Evolutionary conservation across 2,113 vertebrate genomes (phyloP), one percentile per base, ranked within the genome.

Genomic region (Melanostigma gelatinosum): DNA sequence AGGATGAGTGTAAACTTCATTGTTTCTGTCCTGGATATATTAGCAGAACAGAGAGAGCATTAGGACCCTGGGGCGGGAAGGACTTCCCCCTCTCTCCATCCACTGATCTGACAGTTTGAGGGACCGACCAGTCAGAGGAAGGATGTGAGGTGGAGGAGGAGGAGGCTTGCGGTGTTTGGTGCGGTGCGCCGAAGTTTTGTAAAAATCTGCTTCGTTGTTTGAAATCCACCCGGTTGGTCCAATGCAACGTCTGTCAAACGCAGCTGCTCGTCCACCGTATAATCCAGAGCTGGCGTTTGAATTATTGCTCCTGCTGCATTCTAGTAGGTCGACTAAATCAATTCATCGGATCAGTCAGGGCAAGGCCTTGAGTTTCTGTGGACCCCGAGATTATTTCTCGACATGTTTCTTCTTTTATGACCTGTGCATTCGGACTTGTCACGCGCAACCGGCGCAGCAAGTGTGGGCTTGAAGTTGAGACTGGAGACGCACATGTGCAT

Each of bases 41-140:
- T 11, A 58, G 0, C 8, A 11, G 42, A 90, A 85, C 69, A 72
- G 8, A 7, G 29, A 20, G 77, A 11, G 86, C 91, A 67, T 84
- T 94, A 93, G 93, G 93, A 94, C 93, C 93, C 85, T 58, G 93
- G 22, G 85, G 86, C 55, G 20, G 8, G n/a, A 18, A 13, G 60
- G 46, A 29, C 67, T 10, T 38, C 68, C 73, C 24, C 54, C 69
- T 77, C 68, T 63, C 75, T 77, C 75, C 66, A 81, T 65, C 81
- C 77, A 65, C 68, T 79, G 78, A 85, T 83, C 73, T 88, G 86
- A 82, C 84, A 83, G 87, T 68, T 68, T 71, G 70, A 4, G 58
- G 55, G 10, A 10, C 22, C 69, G 75, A 67, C 52, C 83, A 78
- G 75, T 76, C 62, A 83, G 36, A 80, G 54, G 40, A 29, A 85